These are phyloP conservation scores for Cetoscarus ocellatus DNA, from an alignment of 2,797 vertebrate species.

Conservation along the genomic window DNA sequence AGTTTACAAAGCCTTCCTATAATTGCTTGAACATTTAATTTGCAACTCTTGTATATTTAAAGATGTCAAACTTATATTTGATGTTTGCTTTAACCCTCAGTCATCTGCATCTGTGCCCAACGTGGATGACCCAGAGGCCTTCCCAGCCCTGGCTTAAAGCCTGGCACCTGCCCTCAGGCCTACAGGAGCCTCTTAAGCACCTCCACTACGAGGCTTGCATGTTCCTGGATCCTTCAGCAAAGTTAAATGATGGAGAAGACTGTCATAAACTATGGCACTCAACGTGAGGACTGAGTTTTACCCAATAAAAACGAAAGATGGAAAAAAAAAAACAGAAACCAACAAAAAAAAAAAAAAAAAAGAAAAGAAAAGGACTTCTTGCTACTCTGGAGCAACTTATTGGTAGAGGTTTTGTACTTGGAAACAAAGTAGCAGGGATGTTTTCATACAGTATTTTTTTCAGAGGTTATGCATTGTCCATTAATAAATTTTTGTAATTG, in stretches of 20 bases:
- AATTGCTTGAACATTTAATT: no score
- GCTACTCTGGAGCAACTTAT: slow-evolving; percentile 99
- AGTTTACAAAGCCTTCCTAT: no score
- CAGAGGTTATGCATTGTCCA: slow-evolving; percentile 99
- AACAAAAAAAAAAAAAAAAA: slow-evolving; percentile 80
- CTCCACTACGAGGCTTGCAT: slow-evolving; percentile 99
- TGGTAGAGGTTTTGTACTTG: slow-evolving; percentile 99
- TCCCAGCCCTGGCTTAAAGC: slow-evolving; percentile 96
- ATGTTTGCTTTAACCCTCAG: slow-evolving; percentile 57
- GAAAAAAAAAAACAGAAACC: slow-evolving; percentile 73
- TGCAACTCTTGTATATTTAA: no score
- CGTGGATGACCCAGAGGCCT: slow-evolving; percentile 99
- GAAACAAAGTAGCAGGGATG: slow-evolving; percentile 99
- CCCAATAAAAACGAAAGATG: slow-evolving; percentile 91
- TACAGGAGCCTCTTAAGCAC: slow-evolving; percentile 89
- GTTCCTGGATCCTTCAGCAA: slow-evolving; percentile 99
- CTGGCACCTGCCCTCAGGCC: slow-evolving; percentile 85
- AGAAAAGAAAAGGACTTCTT: slow-evolving; percentile 98
- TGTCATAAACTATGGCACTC: slow-evolving; percentile 96
- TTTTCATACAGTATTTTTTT: slow-evolving; percentile 99
- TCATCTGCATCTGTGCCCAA: slow-evolving; percentile 93
- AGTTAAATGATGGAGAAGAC: slow-evolving; percentile 91
- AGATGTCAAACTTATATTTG: no score
- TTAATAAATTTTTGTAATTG: slow-evolving; percentile 99
- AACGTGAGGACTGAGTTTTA: slow-evolving; percentile 99